These are phyloP conservation scores for Dasysyrphus tricinctus DNA, from an alignment of 2,888 invertebrate species.

Conservation along the genomic window DNA sequence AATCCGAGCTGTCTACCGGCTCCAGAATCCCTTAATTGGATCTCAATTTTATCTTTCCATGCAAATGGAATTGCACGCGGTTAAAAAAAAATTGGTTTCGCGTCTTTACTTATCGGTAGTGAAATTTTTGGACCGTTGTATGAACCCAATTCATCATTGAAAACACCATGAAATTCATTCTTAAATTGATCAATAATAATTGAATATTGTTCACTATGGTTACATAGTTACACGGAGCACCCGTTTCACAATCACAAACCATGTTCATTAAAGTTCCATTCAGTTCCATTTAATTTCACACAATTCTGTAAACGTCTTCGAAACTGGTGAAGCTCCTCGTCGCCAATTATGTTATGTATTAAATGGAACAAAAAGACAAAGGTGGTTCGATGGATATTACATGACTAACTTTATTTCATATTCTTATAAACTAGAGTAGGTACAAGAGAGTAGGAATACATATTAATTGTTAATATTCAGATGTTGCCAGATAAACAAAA, in stretches of 20 bases:
- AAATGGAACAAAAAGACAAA: too few relatives aligned
- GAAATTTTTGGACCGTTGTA: conserved; percentile 16
- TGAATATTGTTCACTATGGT: neutral
- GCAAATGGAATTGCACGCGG: neutral
- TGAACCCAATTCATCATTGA: conserved; percentile 30
- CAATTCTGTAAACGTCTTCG: conserved; percentile 39
- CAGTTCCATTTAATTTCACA: conserved; percentile 25
- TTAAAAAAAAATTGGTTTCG: neutral
- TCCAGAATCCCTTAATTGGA: neutral
- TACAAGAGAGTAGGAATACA: too few relatives aligned
- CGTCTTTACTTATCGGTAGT: neutral
- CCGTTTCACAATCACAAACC: conserved; percentile 11
- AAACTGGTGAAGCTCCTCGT: conserved; percentile 40
- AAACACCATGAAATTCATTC: too few relatives aligned
- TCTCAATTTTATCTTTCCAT: conserved; percentile 7
- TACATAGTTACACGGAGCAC: conserved; percentile 6
- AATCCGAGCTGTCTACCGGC: neutral
- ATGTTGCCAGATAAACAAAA: too few relatives aligned
- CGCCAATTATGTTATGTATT: too few relatives aligned
- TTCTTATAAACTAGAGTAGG: too few relatives aligned
- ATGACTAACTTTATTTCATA: too few relatives aligned
- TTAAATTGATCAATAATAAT: too few relatives aligned
- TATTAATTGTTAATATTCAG: too few relatives aligned
- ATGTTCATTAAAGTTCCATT: conserved; percentile 14
- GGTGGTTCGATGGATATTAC: too few relatives aligned